Evolutionary conservation across 2,888 invertebrate species (phyloP).

Genomic region (Amphipoea oculea): DNA sequence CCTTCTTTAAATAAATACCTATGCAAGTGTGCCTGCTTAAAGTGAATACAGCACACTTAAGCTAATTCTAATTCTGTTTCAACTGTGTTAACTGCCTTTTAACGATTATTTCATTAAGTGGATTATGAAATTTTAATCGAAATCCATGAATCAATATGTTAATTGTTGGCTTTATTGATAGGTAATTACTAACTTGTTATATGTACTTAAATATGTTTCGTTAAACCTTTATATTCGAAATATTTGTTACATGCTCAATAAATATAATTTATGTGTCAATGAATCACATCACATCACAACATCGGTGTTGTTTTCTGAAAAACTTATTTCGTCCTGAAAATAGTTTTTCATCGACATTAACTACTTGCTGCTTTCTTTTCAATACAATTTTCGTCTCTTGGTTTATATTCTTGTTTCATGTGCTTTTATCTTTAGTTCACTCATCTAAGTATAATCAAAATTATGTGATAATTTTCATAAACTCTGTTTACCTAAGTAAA

Average conservation of each 20-base stretch:
- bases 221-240: conserved; percentile 15
- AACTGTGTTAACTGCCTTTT: conserved; percentile 54
- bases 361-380: not conserved
- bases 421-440: not conserved
- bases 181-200: conserved; percentile 42
- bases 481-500: not conserved
- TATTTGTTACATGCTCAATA: conserved; percentile 7
- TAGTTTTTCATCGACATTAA: not conserved
- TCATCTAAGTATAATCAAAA: not conserved
- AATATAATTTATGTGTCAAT: conserved; percentile 19
- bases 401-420: not conserved
- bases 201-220: conserved; percentile 21
- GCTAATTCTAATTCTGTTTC: conserved; percentile 29
- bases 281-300: no score
- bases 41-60: conserved; percentile 30
- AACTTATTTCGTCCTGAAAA: not conserved
- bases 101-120: conserved; percentile 54
- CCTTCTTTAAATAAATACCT: conserved; percentile 31
- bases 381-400: not conserved
- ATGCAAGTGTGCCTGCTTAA: conserved; percentile 34
- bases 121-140: conserved; percentile 54
- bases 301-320: not conserved
- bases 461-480: not conserved
- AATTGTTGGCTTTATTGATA: conserved; percentile 51
- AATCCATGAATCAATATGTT: conserved; percentile 54